A percentile compares a stretch with the other conserved stretches of the same genome.
Conservation (phyloP, 2,113 vertebrate species). For the Melanocharis versteri region DNA sequence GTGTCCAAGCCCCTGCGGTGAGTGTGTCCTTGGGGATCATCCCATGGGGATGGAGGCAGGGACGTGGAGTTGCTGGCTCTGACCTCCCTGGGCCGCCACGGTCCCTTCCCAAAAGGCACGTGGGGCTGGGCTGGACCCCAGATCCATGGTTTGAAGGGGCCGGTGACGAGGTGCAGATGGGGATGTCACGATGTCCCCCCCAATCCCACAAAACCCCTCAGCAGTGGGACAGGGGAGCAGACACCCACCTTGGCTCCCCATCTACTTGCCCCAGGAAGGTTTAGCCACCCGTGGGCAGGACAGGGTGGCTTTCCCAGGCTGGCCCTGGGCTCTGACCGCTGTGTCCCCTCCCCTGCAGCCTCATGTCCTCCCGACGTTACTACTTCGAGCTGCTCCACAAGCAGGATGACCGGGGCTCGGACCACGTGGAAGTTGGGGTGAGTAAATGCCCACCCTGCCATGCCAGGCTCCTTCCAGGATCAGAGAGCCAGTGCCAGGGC, state of each 20-base stretch:
- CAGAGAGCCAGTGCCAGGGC: neutral
- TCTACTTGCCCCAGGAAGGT: neutral
- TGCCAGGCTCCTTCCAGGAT: rapidly evolving
- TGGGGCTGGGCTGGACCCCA: neutral
- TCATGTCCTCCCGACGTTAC: slow-evolving; percentile 90
- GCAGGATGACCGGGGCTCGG: slow-evolving; percentile 92
- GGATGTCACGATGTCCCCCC: neutral
- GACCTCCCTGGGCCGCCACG: neutral
- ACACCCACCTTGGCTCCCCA: rapidly evolving
- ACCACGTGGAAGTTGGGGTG: slow-evolving; percentile 97
- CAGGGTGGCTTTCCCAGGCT: neutral
- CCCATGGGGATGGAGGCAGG: rapidly evolving
- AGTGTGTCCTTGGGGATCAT: slow-evolving; percentile 32
- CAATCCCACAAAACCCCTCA: neutral
- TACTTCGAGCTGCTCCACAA: slow-evolving; percentile 99
- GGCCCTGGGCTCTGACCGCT: neutral
- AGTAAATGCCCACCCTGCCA: slow-evolving; percentile 40
- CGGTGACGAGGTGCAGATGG: neutral
- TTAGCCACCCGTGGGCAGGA: rapidly evolving
- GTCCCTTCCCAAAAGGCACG: rapidly evolving
- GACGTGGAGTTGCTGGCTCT: neutral
- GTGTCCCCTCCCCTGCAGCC: slow-evolving; percentile 65
- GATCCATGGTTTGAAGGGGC: neutral
- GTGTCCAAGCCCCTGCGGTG: slow-evolving; percentile 92
- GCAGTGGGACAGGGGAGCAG: neutral